Evolutionary conservation across 1,140 invertebrate genomes (phyloP), one percentile per base, ranked within the genome.

Genomic region (Drosophila ananassae): DNA sequence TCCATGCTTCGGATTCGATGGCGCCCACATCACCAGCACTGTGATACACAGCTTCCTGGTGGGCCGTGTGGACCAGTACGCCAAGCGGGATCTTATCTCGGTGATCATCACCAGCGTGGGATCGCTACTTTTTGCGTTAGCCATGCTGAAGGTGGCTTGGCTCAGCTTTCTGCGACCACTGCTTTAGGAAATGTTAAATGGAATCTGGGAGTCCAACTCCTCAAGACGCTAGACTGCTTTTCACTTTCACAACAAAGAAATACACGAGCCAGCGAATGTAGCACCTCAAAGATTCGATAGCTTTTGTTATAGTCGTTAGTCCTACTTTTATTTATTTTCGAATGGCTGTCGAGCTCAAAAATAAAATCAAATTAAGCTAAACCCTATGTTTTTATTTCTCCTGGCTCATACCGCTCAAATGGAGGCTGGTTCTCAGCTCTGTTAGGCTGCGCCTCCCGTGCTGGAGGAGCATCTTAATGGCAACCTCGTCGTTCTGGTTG

Each of bases 1-100:
- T 28, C 98, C 98, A 3, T 98, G 98, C 92, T 97, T 97, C 91
- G 96, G 95, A 73, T 95, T 99, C 71, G 98, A 99, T 94, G 98
- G 98, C 2, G 95, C 98, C 87, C 95, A 96, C 91, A 98, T 98
- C 58, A 94, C 95, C 62, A 93, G 93, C 73, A 93, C 94, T 62
- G 81, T 94, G 59, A 92, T 93, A 56, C 92, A 95, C 82, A 92
- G 94, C 73, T 78, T 94, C 50, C 91, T 95, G 22, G 84, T 92
- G 37, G 92, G 91, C 46, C 85, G 91, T 17, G 81, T 93, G 51
- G 78, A 92, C 52, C 87, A 93, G 75, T 92, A 92, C 75, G 92
- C 91, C 72, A 91, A 93, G 62, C 91, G 92, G 60, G 92, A 93
- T 75, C 77, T 92, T 30, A 92, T 94, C 57, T 90, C 93, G 37